A percentile compares a stretch with the other conserved stretches of the same genome.
Evolutionary conservation across 2,797 vertebrate species (phyloP).

Genomic region (Okamejei kenojei): DNA sequence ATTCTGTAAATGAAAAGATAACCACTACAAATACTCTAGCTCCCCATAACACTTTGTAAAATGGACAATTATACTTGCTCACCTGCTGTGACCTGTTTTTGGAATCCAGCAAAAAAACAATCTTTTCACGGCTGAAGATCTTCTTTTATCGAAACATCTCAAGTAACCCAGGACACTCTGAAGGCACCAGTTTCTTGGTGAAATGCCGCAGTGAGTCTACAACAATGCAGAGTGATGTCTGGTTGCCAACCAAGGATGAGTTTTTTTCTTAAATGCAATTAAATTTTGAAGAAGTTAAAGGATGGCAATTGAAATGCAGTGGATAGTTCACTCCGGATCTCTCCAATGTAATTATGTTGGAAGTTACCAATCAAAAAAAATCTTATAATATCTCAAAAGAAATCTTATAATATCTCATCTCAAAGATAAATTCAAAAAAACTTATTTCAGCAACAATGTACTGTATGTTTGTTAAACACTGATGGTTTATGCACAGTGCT

Average conservation of each 20-base stretch:
- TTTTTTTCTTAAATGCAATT: background rate
- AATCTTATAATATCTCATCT: background rate
- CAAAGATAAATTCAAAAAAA: background rate
- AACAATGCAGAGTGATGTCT: background rate
- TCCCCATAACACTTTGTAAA: background rate
- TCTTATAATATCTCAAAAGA: background rate
- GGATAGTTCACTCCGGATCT: background rate
- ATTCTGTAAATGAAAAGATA: background rate
- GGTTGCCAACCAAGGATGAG: background rate
- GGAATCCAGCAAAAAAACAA: background rate
- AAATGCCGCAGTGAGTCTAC: background rate
- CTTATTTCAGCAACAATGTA: background rate
- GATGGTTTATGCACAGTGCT: slow-evolving; percentile 9
- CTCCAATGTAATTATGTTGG: background rate
- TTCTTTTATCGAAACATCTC: background rate
- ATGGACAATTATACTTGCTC: background rate
- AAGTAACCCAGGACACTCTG: background rate
- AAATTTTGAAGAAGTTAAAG: background rate
- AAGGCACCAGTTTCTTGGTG: background rate
- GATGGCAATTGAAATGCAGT: background rate
- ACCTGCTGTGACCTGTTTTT: background rate
- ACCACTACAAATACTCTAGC: background rate
- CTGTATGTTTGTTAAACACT: background rate
- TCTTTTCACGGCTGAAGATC: background rate
- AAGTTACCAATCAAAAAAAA: background rate